A percentile compares a stretch with the other conserved stretches of the same genome.
These are phyloP conservation scores for Prunella himalayana DNA, from an alignment of 2,113 vertebrate genomes.

Conservation along the genomic window DNA sequence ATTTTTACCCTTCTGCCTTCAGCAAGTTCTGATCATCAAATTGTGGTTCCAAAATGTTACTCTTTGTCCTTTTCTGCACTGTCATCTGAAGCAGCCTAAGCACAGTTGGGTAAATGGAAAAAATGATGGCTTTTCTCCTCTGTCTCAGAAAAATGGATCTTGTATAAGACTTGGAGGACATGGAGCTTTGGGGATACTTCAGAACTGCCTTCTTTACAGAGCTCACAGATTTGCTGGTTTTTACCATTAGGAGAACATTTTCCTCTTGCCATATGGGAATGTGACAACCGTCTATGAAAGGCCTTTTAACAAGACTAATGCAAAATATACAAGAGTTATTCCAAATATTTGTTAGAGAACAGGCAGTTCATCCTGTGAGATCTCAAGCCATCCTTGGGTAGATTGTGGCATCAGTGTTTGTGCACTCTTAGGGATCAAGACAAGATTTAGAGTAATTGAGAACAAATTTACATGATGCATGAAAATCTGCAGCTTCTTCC, in stretches of 20 bases:
- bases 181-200: background rate
- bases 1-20: background rate
- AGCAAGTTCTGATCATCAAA: background rate
- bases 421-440: background rate
- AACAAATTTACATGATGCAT: background rate
- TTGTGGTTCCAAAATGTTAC: background rate
- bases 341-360: background rate
- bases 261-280: background rate
- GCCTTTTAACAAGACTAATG: background rate
- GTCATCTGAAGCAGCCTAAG: background rate
- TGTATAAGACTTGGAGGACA: background rate
- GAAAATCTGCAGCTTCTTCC: background rate
- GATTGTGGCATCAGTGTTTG: background rate
- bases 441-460: background rate
- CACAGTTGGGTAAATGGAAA: background rate
- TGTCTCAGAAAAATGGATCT: background rate
- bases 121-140: background rate
- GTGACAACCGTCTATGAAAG: background rate
- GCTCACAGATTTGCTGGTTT: background rate
- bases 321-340: background rate
- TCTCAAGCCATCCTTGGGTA: background rate
- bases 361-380: background rate
- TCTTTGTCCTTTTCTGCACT: background rate
- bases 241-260: background rate
- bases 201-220: background rate